phyloP scores from a whole-genome alignment of 2,113 vertebrate genomes.

The Spea bombifrons region DNA sequence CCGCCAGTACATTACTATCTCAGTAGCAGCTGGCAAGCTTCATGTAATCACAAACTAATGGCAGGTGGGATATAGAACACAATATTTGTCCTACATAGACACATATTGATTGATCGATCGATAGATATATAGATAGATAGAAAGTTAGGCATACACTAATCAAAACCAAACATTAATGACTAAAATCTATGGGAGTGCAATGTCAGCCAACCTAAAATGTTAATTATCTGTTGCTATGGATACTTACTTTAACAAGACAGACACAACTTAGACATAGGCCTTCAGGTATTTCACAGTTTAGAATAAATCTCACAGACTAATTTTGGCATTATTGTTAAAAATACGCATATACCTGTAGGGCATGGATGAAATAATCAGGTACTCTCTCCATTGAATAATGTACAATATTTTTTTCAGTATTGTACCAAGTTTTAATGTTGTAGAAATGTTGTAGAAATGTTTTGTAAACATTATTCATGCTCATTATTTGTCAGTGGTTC shows the following conservation, averaged over 20 bases:
- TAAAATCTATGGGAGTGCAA: constrained; percentile 27
- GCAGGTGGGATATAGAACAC: too few species aligned
- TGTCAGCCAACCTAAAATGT: constrained; percentile 26
- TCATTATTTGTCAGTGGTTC: too few species aligned
- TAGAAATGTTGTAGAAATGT: too few species aligned
- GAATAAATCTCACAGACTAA: constrained; percentile 37
- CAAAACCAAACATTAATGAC: constrained; percentile 6
- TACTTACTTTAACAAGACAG: constrained; percentile 32
- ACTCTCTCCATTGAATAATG: constrained; percentile 26
- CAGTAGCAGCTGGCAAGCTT: too few species aligned
- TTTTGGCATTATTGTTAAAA: constrained; percentile 40
- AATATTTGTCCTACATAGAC: too few species aligned
- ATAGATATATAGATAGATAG: background rate
- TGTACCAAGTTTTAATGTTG: too few species aligned
- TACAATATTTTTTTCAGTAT: too few species aligned
- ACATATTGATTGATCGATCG: too few species aligned
- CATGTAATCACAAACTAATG: too few species aligned
- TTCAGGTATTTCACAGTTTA: constrained; percentile 36
- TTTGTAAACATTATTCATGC: too few species aligned
- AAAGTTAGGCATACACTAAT: background rate
- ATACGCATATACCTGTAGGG: constrained; percentile 36
- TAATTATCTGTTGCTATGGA: constrained; percentile 44
- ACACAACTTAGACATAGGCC: constrained; percentile 24
- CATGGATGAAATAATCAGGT: constrained; percentile 39
- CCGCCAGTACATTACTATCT: too few species aligned